A percentile compares a stretch with the other conserved stretches of the same genome.
Conservation (phyloP, 1,140 invertebrate species). For the Hylaeus volcanicus region DNA sequence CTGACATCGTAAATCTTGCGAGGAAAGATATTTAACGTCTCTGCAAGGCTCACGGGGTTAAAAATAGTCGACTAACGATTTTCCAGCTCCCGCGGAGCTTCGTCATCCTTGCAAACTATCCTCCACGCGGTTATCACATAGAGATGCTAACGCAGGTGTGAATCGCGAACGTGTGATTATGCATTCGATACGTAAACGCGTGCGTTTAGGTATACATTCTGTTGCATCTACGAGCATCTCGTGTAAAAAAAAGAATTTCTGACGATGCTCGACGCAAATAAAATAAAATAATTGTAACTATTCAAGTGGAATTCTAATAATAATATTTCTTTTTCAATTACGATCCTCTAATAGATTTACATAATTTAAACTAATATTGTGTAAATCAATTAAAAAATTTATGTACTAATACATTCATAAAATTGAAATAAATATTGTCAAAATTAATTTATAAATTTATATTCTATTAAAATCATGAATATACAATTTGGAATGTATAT, state of each 20-base stretch:
- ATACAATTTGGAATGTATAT: too few species aligned
- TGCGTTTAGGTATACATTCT: background rate
- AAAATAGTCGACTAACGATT: conserved; percentile 69
- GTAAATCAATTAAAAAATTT: too few species aligned
- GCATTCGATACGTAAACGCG: background rate
- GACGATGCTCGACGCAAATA: background rate
- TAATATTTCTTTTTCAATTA: too few species aligned
- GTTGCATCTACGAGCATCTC: background rate
- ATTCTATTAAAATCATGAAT: too few species aligned
- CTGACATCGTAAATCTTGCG: background rate
- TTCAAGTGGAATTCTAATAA: too few species aligned
- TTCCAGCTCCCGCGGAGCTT: conserved; percentile 59
- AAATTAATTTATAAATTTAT: too few species aligned
- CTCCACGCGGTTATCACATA: background rate
- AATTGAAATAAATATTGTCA: too few species aligned
- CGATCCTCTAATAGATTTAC: too few species aligned
- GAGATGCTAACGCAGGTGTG: conserved; percentile 5
- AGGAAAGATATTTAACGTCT: background rate
- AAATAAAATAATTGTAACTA: too few species aligned
- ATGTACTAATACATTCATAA: too few species aligned
- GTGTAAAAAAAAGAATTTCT: background rate
- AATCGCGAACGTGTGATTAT: conserved; percentile 11
- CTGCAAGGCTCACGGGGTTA: conserved; percentile 32
- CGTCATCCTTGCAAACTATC: conserved; percentile 72
- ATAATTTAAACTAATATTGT: too few species aligned